Base-by-base conservation (phyloP, 1,140 invertebrate species). In the Drosophila pandora region DNA sequence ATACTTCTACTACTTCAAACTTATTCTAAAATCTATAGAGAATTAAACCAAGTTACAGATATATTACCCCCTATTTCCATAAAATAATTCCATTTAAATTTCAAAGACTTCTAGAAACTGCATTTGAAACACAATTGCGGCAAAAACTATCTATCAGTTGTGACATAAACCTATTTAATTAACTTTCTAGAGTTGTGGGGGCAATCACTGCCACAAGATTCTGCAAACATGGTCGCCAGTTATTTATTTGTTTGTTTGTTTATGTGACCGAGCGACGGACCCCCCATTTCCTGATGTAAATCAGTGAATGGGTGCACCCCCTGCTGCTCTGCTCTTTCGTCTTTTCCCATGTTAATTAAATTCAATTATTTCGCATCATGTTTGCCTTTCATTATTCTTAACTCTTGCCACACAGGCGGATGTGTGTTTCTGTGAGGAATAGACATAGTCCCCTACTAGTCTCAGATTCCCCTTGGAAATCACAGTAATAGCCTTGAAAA, bases 261-360 rank as follows among this genome's bases (percentile, higher is more conserved):
- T 39, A n/a, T 28, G 25, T 50, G 17, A 37, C 34, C 34, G 32
- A 32, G 1, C 32, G 8, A 32, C 32, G 9, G 32, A 65, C 21
- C 23, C 32, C 62, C 13, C 45, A 65, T 34, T 55, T n/a, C 5
- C 41, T 47, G 28, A 55, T 69, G 65, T 13, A 70, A 81, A 82
- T 63, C 67, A 57, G 13, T 43, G 41, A 6, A 43, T n/a, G 59
- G 41, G 13, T 34, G 34, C 43, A 37, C 34, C 34, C 34, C 34
- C 34, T 60, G 48, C 34, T 22, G 21, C 37, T 54, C 17, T 50
- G 23, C 39, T 49, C 48, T 37, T n/a, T 74, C 37, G 41, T 49
- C 57, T 63, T 68, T 75, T 82, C 79, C 74, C 79, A 82, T 70
- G 79, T 74, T 74, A 74, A 82, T 82, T 64, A 82, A 82, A 82